Percentiles rank a stretch among this genome's conserved stretches.
Evolutionary conservation across 2,797 vertebrate genomes (phyloP).

Genomic region (Leuciscus waleckii): DNA sequence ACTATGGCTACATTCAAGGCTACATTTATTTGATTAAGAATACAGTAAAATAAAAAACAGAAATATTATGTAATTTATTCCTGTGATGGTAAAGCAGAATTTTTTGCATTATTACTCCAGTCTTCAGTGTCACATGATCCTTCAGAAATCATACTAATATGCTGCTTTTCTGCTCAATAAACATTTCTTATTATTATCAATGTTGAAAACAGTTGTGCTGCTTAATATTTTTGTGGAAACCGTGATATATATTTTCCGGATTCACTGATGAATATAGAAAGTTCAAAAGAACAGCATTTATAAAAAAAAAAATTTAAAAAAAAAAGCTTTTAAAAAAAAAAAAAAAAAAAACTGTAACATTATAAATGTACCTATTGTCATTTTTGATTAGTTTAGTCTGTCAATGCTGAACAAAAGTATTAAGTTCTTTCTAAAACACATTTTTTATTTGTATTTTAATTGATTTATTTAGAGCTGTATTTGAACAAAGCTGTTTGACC

Average conservation of each 20-base stretch:
- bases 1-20: neutral
- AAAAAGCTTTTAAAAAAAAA: neutral
- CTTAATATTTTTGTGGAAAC: neutral
- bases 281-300: neutral
- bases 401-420: neutral
- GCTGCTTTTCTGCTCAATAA: neutral
- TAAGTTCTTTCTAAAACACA: neutral
- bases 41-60: neutral
- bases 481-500: neutral
- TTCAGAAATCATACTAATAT: neutral
- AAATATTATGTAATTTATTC: neutral
- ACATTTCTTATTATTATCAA: neutral
- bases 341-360: neutral
- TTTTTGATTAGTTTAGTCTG: neutral
- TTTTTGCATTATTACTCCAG: neutral
- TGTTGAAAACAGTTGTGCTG: neutral
- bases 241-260: neutral
- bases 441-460: neutral
- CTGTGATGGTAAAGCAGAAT: neutral
- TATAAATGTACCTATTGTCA: neutral
- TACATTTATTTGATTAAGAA: constrained; percentile 2
- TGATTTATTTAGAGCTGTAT: neutral
- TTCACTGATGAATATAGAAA: neutral
- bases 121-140: neutral
- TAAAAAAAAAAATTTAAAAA: neutral